Percentiles rank a stretch among this genome's conserved stretches.
Conservation (phyloP, 2,797 vertebrate genomes). For the Sebastes matsubarae region DNA sequence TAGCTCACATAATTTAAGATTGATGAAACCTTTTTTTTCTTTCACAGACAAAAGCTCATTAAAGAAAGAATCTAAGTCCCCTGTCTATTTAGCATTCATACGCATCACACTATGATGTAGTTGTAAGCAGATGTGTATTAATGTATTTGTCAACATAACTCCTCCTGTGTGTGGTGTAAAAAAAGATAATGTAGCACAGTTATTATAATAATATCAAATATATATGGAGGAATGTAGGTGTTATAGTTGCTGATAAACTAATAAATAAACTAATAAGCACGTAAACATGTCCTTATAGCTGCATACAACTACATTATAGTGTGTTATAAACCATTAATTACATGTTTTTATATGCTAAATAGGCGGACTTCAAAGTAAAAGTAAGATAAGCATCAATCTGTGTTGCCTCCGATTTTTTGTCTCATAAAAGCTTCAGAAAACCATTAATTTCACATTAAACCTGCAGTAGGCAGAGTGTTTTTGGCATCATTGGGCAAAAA, state of each 20-base stretch:
- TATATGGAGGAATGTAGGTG: background rate
- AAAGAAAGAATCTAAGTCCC: background rate
- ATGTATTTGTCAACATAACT: background rate
- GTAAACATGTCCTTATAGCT: background rate
- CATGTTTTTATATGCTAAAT: background rate
- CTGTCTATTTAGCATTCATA: background rate
- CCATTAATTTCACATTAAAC: background rate
- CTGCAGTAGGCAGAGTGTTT: no score
- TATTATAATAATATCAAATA: background rate
- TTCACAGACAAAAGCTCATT: constrained; percentile 12
- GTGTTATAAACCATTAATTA: background rate
- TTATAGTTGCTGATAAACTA: background rate
- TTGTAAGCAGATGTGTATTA: background rate
- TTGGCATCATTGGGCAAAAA: no score
- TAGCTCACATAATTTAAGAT: constrained; percentile 9
- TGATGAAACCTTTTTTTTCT: background rate
- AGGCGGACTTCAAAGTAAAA: background rate
- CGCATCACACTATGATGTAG: background rate
- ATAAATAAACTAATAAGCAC: background rate
- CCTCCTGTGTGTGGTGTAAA: background rate
- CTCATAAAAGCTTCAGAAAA: background rate
- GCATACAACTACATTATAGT: background rate
- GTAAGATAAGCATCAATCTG: background rate
- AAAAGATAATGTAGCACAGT: background rate
- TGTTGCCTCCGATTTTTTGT: background rate